phyloP scores from a whole-genome alignment of 2,113 vertebrate genomes.

The Prunella fulvescens region DNA sequence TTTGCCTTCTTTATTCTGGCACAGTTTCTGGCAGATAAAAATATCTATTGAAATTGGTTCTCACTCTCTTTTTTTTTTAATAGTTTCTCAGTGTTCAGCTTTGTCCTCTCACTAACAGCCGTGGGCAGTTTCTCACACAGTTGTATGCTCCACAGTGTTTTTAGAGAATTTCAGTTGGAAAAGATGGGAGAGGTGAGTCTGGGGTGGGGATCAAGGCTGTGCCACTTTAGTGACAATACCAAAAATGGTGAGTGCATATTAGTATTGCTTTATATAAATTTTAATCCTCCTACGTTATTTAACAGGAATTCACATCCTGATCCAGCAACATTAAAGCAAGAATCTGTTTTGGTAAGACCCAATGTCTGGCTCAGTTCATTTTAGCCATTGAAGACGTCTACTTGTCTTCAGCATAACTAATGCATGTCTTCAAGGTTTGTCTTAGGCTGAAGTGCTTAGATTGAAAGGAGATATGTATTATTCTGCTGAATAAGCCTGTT shows the following conservation, averaged over 20 bases:
- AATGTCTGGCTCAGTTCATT: background rate
- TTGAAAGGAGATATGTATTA: background rate
- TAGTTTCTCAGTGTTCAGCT: background rate
- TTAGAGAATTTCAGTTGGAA: background rate
- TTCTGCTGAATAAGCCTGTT: background rate
- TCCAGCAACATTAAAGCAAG: background rate
- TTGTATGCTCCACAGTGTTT: accelerated
- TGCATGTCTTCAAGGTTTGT: background rate
- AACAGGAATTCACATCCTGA: background rate
- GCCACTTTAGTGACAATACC: too few species aligned
- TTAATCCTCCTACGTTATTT: background rate
- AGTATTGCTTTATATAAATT: background rate
- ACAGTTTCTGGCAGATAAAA: background rate
- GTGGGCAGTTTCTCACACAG: background rate
- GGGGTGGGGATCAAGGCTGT: accelerated
- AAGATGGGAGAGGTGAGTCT: background rate
- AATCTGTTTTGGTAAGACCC: background rate
- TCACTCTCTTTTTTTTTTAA: background rate
- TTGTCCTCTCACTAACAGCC: background rate
- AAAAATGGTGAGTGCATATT: background rate
- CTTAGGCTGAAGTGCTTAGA: background rate
- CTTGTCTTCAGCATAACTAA: background rate
- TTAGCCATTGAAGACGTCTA: background rate
- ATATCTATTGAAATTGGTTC: background rate
- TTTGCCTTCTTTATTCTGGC: background rate